Base-by-base conservation (phyloP, 1,140 invertebrate genomes). In the Cydia splendana region DNA sequence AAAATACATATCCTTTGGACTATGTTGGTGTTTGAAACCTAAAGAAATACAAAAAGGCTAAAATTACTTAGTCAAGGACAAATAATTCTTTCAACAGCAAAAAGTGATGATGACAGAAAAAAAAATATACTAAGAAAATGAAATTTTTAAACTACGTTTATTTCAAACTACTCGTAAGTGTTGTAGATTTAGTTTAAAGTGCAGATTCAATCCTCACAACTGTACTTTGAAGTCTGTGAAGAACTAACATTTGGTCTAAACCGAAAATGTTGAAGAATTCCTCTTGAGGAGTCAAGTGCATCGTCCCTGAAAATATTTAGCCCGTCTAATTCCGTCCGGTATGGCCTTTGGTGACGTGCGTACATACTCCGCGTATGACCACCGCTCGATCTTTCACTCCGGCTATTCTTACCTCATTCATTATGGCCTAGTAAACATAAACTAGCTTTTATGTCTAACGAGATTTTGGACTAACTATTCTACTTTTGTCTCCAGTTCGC, bases 331-430 rank as follows among this genome's bases (percentile, higher is more conserved):
- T 92, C 86, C 71, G 90, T 88, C 81, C 84, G 83, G 85, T 86
- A 87, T 87, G 88, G 86, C 88, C 87, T 91, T 90, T 88, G 85
- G 85, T 88, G 89, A 91, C 84, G 89, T 87, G 87, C 87, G 79
- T 79, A 75, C 74, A 42, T 71, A 71, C 67, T 71, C 45, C 30
- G 34, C 67, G 67, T 71, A 71, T 71, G 67, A 71, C 67, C 67
- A 42, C 34, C 38, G 30, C 67, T 34, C 24, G 67, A n/a, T 71
- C 67, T 71, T 71, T 71, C 30, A 28, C 67, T 18, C n/a, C 1
- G 30, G 9, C 38, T 71, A 71, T 71, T 71, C 67, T 71, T 71
- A 45, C 67, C 67, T 38, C 38, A 71, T 71, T 71, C 38, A 71
- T 38, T 24, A 62, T 62, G 57, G 20, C 15, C 20, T 62, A 62